These are phyloP conservation scores for Brienomyrus longianalis DNA, from an alignment of 2,113 vertebrate species.

Conservation along the genomic window DNA sequence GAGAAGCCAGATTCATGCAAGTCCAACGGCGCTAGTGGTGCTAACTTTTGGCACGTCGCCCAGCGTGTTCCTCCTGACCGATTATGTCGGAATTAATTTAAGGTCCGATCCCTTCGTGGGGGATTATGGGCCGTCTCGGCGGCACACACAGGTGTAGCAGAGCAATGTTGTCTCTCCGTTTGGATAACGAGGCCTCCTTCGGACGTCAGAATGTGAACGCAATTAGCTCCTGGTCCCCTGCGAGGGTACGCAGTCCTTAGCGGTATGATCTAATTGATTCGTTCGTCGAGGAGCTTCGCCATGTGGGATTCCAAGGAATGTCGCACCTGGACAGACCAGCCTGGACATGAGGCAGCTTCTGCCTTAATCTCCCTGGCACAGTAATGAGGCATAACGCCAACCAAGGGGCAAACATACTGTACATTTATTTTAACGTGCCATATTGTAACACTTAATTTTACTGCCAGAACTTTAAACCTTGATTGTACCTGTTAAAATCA, in stretches of 20 bases:
- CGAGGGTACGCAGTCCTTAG: neutral
- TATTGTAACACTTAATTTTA: neutral
- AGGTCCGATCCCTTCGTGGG: neutral
- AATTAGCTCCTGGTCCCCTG: neutral
- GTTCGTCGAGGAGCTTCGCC: neutral
- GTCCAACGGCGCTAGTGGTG: neutral
- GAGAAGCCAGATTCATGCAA: neutral
- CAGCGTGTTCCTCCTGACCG: neutral
- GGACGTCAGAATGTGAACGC: neutral
- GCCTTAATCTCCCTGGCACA: neutral
- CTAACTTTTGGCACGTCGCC: neutral
- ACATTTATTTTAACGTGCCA: neutral
- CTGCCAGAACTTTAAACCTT: neutral
- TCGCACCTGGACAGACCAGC: neutral
- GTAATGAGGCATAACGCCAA: neutral
- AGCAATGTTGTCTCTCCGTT: neutral
- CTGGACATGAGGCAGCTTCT: neutral
- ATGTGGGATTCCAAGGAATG: neutral
- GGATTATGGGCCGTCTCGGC: neutral
- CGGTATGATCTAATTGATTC: slow-evolving; percentile 4
- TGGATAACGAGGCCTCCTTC: neutral
- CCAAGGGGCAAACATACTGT: neutral
- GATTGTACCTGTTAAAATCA: neutral
- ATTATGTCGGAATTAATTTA: slow-evolving; percentile 10
- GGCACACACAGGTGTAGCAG: neutral